Conservation (phyloP, 2,797 vertebrate genomes). For the Gobio occitaniae region DNA sequence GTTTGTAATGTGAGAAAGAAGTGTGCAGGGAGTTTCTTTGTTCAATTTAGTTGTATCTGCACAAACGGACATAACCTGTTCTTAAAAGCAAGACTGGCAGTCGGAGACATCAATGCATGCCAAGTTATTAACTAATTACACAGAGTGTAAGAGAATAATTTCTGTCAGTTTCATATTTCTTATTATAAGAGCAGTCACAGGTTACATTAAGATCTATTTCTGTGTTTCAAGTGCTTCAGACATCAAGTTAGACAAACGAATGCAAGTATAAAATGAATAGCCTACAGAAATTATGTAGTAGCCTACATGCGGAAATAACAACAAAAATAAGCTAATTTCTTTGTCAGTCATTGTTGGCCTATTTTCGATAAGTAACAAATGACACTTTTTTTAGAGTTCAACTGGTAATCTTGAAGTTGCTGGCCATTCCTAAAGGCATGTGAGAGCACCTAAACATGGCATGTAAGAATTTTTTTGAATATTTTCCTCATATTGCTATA, state of each 20-base stretch:
- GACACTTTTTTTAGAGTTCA: neutral
- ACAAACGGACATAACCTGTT: neutral
- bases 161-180: slow-evolving; percentile 16
- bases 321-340: neutral
- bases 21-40: neutral
- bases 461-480: slow-evolving; percentile 33
- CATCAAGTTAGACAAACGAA: neutral
- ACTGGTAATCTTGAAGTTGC: neutral
- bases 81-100: neutral
- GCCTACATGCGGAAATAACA: neutral
- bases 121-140: neutral
- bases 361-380: neutral
- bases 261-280: neutral
- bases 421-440: slow-evolving; percentile 4
- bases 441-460: slow-evolving; percentile 40
- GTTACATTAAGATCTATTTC: neutral
- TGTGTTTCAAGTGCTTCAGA: neutral
- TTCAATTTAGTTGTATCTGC: neutral
- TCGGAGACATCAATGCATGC: neutral
- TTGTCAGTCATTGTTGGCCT: neutral
- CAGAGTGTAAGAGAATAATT: neutral
- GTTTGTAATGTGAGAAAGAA: slow-evolving; percentile 21
- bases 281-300: neutral
- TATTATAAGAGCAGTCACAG: neutral
- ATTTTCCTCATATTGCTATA: neutral